phyloP scores from a whole-genome alignment of 1,140 invertebrate species.

The Zaprionus lachaisei region DNA sequence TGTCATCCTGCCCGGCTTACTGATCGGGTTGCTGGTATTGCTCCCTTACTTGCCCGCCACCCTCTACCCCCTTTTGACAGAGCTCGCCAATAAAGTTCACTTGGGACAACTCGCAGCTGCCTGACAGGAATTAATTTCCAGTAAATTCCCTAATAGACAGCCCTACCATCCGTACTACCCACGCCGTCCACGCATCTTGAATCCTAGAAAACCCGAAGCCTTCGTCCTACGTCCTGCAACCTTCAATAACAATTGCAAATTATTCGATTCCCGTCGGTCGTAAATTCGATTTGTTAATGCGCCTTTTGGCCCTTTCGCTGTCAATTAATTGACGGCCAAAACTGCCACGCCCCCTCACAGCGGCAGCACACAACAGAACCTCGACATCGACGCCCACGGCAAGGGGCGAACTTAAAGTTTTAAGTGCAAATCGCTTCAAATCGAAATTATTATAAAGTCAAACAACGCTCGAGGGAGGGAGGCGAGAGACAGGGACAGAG shows the following conservation, averaged over 20 bases:
- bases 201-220: not conserved
- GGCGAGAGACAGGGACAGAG: no score
- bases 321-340: conserved; percentile 15
- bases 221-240: not conserved
- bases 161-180: not conserved
- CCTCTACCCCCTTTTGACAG: not conserved
- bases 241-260: conserved; percentile 28
- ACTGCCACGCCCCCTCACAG: not conserved
- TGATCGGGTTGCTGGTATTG: not conserved
- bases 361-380: not conserved
- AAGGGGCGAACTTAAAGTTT: conserved; percentile 37
- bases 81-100: not conserved
- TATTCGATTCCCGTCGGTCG: conserved; percentile 5
- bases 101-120: not conserved
- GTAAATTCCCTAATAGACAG: conserved; percentile 9
- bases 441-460: conserved; percentile 53
- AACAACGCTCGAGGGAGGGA: conserved; percentile 13
- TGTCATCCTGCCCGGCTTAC: not conserved
- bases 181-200: not conserved
- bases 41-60: not conserved
- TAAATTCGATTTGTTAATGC: conserved; percentile 24
- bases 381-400: not conserved
- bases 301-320: not conserved
- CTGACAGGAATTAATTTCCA: conserved; percentile 10
- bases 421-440: conserved; percentile 42